Conservation (phyloP, 2,888 invertebrate species). For the Cremastobaeus sp. region DNA sequence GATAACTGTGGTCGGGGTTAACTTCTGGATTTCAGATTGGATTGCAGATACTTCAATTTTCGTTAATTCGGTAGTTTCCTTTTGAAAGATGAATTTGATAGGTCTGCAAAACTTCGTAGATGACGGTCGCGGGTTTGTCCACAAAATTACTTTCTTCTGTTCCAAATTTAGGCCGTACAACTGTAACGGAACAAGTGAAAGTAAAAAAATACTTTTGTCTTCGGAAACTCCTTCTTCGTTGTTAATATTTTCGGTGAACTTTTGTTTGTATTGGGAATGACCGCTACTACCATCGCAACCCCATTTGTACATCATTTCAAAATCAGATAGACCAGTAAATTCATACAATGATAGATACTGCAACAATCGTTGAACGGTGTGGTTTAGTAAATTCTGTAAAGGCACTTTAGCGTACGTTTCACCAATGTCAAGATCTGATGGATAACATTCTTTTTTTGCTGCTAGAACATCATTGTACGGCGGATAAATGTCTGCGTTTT, state of each 20-base stretch:
- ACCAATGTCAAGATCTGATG: conserved; percentile 11
- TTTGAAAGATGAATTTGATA: conserved; percentile 20
- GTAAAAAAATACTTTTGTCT: background rate
- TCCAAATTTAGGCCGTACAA: background rate
- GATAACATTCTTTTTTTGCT: conserved; percentile 21
- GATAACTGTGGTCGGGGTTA: background rate
- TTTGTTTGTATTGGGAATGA: background rate
- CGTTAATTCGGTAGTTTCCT: conserved; percentile 21
- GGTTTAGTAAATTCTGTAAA: conserved; percentile 20
- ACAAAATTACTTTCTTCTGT: background rate
- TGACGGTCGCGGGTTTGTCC: conserved; percentile 23
- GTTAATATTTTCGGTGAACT: too few relatives aligned
- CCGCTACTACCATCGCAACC: conserved; percentile 20
- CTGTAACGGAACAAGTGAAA: background rate
- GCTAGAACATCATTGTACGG: conserved; percentile 10
- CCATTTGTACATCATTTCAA: conserved; percentile 8
- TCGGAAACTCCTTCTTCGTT: too few relatives aligned
- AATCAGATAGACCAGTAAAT: too few relatives aligned
- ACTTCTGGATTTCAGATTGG: conserved; percentile 10
- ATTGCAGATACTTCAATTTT: conserved; percentile 5
- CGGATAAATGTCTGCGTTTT: conserved; percentile 40
- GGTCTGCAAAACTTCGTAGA: conserved; percentile 31
- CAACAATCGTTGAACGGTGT: conserved; percentile 13
- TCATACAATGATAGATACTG: background rate
- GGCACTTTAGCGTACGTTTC: conserved; percentile 15